Base-by-base conservation (phyloP, 2,888 invertebrate species). In the Lepidocyrtinus sp. region DNA sequence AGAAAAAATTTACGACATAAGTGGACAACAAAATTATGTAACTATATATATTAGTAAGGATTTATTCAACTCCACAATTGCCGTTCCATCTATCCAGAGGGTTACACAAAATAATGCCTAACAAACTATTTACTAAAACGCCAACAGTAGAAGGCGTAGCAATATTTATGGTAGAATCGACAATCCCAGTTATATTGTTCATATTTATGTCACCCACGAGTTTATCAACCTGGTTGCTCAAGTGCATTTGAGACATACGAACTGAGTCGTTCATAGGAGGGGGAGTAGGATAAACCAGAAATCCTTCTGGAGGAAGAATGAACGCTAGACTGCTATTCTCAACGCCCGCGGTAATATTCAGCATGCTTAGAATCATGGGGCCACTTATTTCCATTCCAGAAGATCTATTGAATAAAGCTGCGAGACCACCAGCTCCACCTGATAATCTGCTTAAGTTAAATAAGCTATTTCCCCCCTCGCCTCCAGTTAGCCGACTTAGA, bases 61-160 rank as follows among this genome's bases (percentile, higher is more conserved):
- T 55, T 55, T 15, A n/a, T 76, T 70, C 69, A 0, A 64, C 15
- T 15, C 64, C 75, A 55, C 77, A 77, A 19, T 76, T 61, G n/a
- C 77, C 77, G 22, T 82, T 71, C 59, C 46, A 79, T 36, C 81
- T 81, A 27, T 83, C 81, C 0, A 81, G 61, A 0, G 83, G 81
- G 68, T 81, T 83, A 55, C 83, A 83, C 1, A 81, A 50, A 2
- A 83, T 61, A n/a, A 83, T 24, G 64, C 81, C 78, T 12, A 83
- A 69, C 19, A 83, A 67, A 19, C 68, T 64, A 25, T 81, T 75
- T 0, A 83, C 76, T 2, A 81, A 64, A 1, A 82, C 78, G 1
- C 83, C 81, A 3, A 83, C 46, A 15, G 79, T 79, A 1, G 69
- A n/a, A 9, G 75, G 63, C 1, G 81, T 73, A 12, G 83, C 83